Evolutionary conservation across 2,113 vertebrate genomes (phyloP), one percentile per base, ranked within the genome.

Genomic region (Heterochromis multidens): DNA sequence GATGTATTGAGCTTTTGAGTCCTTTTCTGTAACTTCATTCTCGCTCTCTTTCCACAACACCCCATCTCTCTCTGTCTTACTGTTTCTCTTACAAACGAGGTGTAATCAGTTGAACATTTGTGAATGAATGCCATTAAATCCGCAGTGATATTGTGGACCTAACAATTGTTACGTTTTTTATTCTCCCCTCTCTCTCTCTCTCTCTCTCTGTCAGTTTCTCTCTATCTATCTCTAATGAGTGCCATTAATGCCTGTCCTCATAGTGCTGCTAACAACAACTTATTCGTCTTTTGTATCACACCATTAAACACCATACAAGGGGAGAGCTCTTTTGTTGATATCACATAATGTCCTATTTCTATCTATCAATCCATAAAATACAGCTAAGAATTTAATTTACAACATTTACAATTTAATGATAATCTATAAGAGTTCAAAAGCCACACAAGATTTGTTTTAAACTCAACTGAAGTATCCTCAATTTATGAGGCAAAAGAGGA

Each of bases 1-100:
- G 56, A 77, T 86, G 65, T 78, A 29, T 80, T 84, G 63, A 79
- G 37, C 43, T 60, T 76, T 40, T 80, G n/a, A 82, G 16, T 82
- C 29, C 31, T 35, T 74, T 31, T 29, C 61, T 61, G 14, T 52
- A 70, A 65, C 40, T 79, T 60, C 5, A 77, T 29, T 16, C 10
- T 59, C 49, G 78, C 37, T 81, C 61, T 35, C 9, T 57, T 52
- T 67, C n/a, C n/a, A 19, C 27, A 82, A 40, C 29, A 21, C 21
- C 19, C 31, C 7, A 21, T 29, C 21, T 14, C 54, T 79, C n/a
- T 72, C 29, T 49, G 21, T 40, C 17, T 63, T 65, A 3, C 2
- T 0, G 2, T n/a, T 27, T 62, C 33, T 35, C 65, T 79, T 37
- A 31, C 61, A 76, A 57, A 89, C 14, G 19, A 56, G 80, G 11